Evolutionary conservation across 2,113 vertebrate genomes (phyloP), one percentile per base, ranked within the genome.

Genomic region (Willisornis vidua): DNA sequence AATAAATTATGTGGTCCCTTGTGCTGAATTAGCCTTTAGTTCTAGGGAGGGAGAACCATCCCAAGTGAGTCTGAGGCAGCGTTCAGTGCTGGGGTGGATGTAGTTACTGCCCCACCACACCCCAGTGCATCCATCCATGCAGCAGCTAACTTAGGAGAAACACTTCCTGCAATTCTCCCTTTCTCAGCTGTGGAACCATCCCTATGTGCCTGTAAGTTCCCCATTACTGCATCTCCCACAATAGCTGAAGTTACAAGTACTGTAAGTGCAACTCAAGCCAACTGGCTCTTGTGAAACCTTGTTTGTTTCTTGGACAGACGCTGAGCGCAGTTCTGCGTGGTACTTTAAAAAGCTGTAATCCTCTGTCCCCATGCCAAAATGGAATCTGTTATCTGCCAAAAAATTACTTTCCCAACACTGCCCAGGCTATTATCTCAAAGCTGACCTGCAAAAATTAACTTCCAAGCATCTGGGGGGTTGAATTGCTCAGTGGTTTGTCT

Each of bases 401-500:
- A 75, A 86, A 95, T 91, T 0, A 97, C 87, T 97, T 96, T 95
- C 76, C 92, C 92, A 94, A 95, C 80, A 96, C 55, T 95, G 93
- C 90, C 90, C 90, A 95, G 88, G 73, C 94, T 89, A 70, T 97
- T 96, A 97, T 91, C 95, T 96, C 95, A 96, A 94, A 79, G 19
- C 89, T 97, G 96, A 96, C 93, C 91, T 86, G 70, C 68, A 93
- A 54, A 82, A 92, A 87, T 92, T 90, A 89, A 90, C 43, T 85
- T 88, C 45, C 61, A 74, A 85, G 87, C 67, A 97, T 90, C 48
- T 83, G 92, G 97, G 96, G 94, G 68, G 84, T 94, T 90, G 76
- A 93, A 86, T 58, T 55, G 61, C 45, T 85, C 35, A 10, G 58
- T 46, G 41, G 26, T 73, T 43, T 75, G n/a, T 55, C 19, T 49